A percentile compares a stretch with the other conserved stretches of the same genome.
Conservation (phyloP, 2,888 invertebrate genomes). For the Selenia dentaria region DNA sequence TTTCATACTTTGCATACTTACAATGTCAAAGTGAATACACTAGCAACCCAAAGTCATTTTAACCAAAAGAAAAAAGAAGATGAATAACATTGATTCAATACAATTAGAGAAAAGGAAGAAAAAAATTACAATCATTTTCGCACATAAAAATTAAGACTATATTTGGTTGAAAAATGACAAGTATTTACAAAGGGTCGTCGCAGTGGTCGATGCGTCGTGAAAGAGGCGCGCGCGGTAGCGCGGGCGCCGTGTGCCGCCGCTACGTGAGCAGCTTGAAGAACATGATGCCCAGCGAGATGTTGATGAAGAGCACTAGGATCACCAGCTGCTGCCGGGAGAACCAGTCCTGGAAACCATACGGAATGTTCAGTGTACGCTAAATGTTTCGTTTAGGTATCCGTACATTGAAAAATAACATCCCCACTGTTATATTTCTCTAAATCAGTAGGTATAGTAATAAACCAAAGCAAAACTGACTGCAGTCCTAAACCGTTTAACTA, state of each 20-base stretch:
- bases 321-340: constrained; percentile 97
- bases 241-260: constrained; percentile 85
- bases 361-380: constrained; percentile 9
- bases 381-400: too few species aligned
- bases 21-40: constrained; percentile 72
- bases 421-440: too few species aligned
- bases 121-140: constrained; percentile 59
- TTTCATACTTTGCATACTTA: constrained; percentile 69
- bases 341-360: constrained; percentile 91
- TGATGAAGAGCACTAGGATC: constrained; percentile 96
- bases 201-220: constrained; percentile 44
- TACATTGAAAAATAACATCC: too few species aligned
- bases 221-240: constrained; percentile 67
- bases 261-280: constrained; percentile 98
- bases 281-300: constrained; percentile 97
- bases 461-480: too few species aligned
- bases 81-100: constrained; percentile 38
- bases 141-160: constrained; percentile 62
- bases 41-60: constrained; percentile 74
- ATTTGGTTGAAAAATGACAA: constrained; percentile 59
- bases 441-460: too few species aligned
- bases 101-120: constrained; percentile 42
- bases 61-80: constrained; percentile 46
- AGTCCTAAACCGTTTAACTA: too few species aligned
- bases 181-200: constrained; percentile 64